Conservation (phyloP, 1,140 invertebrate genomes). For the Protaetia brevitarsis region DNA sequence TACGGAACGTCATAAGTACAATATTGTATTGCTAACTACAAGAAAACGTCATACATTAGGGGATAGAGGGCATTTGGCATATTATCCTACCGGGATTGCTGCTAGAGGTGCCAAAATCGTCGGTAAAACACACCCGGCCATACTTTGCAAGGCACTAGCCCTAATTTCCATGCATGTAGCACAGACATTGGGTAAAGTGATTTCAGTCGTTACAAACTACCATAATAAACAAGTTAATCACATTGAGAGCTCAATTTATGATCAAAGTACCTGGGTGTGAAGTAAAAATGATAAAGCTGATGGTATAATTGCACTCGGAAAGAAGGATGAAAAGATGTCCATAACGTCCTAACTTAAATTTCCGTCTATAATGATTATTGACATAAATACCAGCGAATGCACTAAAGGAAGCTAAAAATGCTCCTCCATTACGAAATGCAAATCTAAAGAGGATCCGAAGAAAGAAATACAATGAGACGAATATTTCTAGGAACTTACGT, state of each 20-base stretch:
- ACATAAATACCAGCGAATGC: slow-evolving; percentile 47
- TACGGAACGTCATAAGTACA: slow-evolving; percentile 51
- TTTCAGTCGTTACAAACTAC: slow-evolving; percentile 46
- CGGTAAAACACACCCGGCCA: slow-evolving; percentile 48
- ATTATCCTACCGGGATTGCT: slow-evolving; percentile 43
- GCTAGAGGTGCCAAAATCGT: slow-evolving; percentile 48
- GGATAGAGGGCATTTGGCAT: background rate
- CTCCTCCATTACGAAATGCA: slow-evolving; percentile 46
- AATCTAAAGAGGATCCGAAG: slow-evolving; percentile 44
- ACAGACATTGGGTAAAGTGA: slow-evolving; percentile 46
- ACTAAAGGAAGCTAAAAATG: slow-evolving; percentile 41
- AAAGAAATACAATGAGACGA: background rate
- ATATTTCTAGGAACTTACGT: slow-evolving; percentile 43
- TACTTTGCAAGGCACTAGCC: slow-evolving; percentile 46
- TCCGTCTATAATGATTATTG: slow-evolving; percentile 48
- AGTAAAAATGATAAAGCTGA: slow-evolving; percentile 45
- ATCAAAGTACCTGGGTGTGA: slow-evolving; percentile 44
- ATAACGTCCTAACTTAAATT: slow-evolving; percentile 45
- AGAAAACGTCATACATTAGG: slow-evolving; percentile 24
- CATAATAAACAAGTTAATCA: slow-evolving; percentile 11
- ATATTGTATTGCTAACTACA: slow-evolving; percentile 50
- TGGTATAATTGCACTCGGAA: slow-evolving; percentile 50
- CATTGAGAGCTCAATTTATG: background rate
- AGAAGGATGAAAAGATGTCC: slow-evolving; percentile 48
- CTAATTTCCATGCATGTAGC: slow-evolving; percentile 49